Evolutionary conservation across 1,140 invertebrate species (phyloP).

Genomic region (Bradynema listronoti): DNA sequence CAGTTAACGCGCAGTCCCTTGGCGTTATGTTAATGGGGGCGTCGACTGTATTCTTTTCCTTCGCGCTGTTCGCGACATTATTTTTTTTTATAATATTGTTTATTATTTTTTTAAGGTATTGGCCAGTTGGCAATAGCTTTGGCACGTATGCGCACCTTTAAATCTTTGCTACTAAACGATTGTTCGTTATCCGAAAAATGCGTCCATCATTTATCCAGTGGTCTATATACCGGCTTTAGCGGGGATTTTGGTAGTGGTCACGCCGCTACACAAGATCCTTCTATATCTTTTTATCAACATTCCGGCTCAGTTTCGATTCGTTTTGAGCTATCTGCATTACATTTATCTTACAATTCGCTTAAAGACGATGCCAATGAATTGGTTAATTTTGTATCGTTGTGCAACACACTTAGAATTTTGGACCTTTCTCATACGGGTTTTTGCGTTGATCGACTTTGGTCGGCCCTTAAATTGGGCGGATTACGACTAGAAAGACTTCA

Average conservation of each 20-base stretch:
- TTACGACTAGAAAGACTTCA: constrained; percentile 44
- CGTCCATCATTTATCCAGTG: constrained; percentile 29
- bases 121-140: constrained; percentile 35
- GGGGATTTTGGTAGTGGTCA: constrained; percentile 9
- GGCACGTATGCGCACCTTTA: constrained; percentile 37
- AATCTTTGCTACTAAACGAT: constrained; percentile 39
- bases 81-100: too few species aligned
- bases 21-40: too few species aligned
- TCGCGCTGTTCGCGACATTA: too few species aligned
- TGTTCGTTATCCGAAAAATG: constrained; percentile 49
- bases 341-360: constrained; percentile 35
- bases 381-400: constrained; percentile 52
- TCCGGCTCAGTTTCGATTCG: constrained; percentile 8
- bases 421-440: constrained; percentile 49
- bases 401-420: constrained; percentile 37
- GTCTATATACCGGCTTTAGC: constrained; percentile 41
- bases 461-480: constrained; percentile 52
- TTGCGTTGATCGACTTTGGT: constrained; percentile 48
- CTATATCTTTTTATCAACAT: not conserved
- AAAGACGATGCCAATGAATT: constrained; percentile 40
- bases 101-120: constrained; percentile 34
- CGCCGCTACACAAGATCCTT: not conserved
- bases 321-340: constrained; percentile 35
- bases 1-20: too few species aligned
- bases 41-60: too few species aligned